A percentile compares a stretch with the other conserved stretches of the same genome.
These are phyloP conservation scores for Plectrocnemia conspersa DNA, from an alignment of 1,140 invertebrate species.

Conservation along the genomic window DNA sequence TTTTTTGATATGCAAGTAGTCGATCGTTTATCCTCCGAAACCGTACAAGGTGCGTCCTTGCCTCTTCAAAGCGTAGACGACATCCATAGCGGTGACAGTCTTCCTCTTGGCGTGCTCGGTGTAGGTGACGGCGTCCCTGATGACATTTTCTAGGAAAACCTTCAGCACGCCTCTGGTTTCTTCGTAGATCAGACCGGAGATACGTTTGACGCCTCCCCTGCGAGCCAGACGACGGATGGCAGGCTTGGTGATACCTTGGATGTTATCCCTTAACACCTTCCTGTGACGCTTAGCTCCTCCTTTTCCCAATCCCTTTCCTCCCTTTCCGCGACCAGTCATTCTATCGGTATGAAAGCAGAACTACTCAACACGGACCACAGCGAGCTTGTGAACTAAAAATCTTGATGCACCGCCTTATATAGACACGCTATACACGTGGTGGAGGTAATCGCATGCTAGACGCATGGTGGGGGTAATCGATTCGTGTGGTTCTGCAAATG, in stretches of 20 bases:
- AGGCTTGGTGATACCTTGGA: conserved; percentile 49
- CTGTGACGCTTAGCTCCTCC: conserved; percentile 67
- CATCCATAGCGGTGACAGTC: conserved; percentile 82
- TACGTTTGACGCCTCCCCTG: conserved; percentile 71
- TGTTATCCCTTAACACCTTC: conserved; percentile 66
- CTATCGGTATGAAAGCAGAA: too few species aligned
- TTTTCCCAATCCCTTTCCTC: conserved; percentile 42
- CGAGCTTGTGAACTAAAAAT: too few species aligned
- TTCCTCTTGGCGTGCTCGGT: conserved; percentile 79
- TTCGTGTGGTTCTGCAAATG: too few species aligned
- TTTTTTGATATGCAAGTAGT: too few species aligned
- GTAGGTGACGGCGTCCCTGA: conserved; percentile 79
- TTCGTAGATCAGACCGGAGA: conserved; percentile 38
- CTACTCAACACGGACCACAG: too few species aligned
- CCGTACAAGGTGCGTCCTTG: conserved; percentile 70
- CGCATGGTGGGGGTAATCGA: too few species aligned
- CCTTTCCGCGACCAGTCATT: conserved; percentile 4
- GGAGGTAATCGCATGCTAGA: too few species aligned
- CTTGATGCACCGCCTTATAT: too few species aligned
- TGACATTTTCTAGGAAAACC: conserved; percentile 77
- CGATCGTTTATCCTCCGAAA: conserved; percentile 63
- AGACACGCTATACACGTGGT: too few species aligned
- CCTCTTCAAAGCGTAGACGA: conserved; percentile 79
- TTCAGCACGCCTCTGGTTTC: conserved; percentile 56
- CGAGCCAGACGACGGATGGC: conserved; percentile 56